phyloP scores from a whole-genome alignment of 2,113 vertebrate genomes.

The Neoarius graeffei region DNA sequence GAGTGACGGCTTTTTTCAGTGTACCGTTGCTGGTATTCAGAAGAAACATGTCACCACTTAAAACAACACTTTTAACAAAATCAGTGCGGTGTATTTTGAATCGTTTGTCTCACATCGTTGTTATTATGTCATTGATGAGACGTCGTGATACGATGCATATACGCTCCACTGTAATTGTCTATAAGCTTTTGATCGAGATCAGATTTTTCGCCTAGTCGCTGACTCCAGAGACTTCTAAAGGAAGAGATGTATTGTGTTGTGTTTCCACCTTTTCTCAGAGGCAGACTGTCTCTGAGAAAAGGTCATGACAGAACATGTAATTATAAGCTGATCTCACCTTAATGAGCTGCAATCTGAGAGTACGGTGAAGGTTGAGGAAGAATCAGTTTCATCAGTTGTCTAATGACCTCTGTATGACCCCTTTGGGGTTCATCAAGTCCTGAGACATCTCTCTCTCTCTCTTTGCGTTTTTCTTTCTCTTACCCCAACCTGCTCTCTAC shows the following conservation, averaged over 20 bases:
- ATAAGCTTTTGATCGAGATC: background rate
- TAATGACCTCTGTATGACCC: slow-evolving; percentile 64
- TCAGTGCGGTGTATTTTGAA: background rate
- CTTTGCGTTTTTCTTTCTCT: background rate
- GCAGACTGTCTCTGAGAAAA: background rate
- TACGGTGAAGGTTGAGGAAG: background rate
- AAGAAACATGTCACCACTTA: background rate
- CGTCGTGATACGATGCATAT: background rate
- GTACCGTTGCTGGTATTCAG: background rate
- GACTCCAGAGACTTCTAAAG: background rate
- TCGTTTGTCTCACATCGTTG: background rate
- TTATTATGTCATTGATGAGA: background rate
- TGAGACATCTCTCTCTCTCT: background rate
- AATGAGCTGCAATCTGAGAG: slow-evolving; percentile 34
- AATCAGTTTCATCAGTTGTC: slow-evolving; percentile 37
- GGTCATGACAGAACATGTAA: slow-evolving; percentile 18
- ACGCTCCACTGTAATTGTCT: background rate
- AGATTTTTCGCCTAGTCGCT: background rate
- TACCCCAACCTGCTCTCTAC: slow-evolving; percentile 45
- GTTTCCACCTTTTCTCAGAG: background rate
- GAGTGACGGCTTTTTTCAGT: background rate
- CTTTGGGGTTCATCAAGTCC: background rate
- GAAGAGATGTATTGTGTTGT: background rate
- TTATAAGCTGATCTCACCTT: slow-evolving; percentile 18
- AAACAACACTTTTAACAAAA: too few species aligned